Evolutionary conservation across 1,140 invertebrate species (phyloP).

Genomic region (Macrobrachium nipponense): DNA sequence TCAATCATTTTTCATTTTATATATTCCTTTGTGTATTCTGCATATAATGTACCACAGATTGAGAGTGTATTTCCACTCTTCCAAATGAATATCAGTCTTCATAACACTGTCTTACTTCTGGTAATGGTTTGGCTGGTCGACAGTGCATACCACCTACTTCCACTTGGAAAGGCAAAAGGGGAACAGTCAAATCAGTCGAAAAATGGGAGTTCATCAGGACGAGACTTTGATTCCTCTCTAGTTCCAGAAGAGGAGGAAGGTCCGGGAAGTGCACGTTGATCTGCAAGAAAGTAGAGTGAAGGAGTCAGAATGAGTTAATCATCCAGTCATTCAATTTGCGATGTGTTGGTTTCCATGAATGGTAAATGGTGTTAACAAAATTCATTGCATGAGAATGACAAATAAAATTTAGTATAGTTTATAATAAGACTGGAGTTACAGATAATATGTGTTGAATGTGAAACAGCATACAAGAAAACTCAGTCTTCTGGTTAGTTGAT

Average conservation of each 20-base stretch:
- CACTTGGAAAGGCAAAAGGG: neutral
- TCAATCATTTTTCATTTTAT: no score
- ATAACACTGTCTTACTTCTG: neutral
- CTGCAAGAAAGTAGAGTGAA: neutral
- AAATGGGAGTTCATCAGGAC: constrained; percentile 8
- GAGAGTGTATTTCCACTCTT: neutral
- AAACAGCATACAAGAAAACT: neutral
- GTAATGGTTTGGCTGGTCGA: constrained; percentile 16
- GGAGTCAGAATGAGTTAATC: neutral
- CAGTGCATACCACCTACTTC: neutral
- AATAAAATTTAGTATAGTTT: no score
- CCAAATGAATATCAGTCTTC: neutral
- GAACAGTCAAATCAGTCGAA: neutral
- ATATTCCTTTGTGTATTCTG: no score
- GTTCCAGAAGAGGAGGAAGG: neutral
- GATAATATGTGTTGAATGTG: neutral
- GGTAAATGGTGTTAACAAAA: no score
- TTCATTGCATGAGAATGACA: no score
- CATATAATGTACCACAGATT: neutral
- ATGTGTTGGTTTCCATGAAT: no score
- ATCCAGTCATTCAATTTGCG: no score
- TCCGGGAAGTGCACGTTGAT: neutral
- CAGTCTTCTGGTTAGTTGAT: neutral
- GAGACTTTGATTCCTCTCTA: neutral
- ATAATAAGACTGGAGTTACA: no score